Evolutionary conservation across 1,140 invertebrate species (phyloP).

Genomic region (Phocides pigmalion): DNA sequence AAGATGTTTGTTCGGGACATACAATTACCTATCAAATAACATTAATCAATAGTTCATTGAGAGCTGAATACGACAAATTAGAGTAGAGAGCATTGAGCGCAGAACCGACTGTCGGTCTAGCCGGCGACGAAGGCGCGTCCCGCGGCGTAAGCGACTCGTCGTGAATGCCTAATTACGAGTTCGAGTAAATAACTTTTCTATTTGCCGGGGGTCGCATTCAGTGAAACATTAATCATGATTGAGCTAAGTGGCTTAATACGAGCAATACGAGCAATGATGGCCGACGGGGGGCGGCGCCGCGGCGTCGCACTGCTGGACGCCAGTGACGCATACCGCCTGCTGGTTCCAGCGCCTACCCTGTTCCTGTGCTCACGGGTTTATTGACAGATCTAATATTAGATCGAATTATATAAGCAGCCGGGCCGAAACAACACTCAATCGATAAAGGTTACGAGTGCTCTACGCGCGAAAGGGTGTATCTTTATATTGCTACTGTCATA

Average conservation of each 20-base stretch:
- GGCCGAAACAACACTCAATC: neutral
- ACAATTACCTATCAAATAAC: slow-evolving; percentile 4
- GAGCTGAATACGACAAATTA: slow-evolving; percentile 42
- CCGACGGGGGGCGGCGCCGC: slow-evolving; percentile 73
- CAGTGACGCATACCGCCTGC: slow-evolving; percentile 51
- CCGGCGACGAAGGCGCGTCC: slow-evolving; percentile 61
- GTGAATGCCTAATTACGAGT: slow-evolving; percentile 81
- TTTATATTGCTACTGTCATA: no score
- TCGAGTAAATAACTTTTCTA: slow-evolving; percentile 81
- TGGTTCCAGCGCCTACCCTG: slow-evolving; percentile 22
- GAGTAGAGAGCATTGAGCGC: slow-evolving; percentile 45
- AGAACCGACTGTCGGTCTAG: slow-evolving; percentile 71
- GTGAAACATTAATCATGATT: slow-evolving; percentile 83
- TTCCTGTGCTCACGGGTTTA: slow-evolving; percentile 17
- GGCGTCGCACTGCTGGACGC: slow-evolving; percentile 61
- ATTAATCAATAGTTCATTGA: slow-evolving; percentile 20
- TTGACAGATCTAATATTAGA: slow-evolving; percentile 35
- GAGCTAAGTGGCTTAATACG: slow-evolving; percentile 83
- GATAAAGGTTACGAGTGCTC: no score
- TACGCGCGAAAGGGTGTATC: no score
- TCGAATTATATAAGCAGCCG: slow-evolving; percentile 8
- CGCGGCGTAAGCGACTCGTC: slow-evolving; percentile 65
- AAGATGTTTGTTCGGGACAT: no score
- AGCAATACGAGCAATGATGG: slow-evolving; percentile 78
- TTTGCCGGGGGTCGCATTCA: slow-evolving; percentile 74